Conservation (phyloP, 2,888 invertebrate genomes). For the Sinopyrophorus schimmeli region DNA sequence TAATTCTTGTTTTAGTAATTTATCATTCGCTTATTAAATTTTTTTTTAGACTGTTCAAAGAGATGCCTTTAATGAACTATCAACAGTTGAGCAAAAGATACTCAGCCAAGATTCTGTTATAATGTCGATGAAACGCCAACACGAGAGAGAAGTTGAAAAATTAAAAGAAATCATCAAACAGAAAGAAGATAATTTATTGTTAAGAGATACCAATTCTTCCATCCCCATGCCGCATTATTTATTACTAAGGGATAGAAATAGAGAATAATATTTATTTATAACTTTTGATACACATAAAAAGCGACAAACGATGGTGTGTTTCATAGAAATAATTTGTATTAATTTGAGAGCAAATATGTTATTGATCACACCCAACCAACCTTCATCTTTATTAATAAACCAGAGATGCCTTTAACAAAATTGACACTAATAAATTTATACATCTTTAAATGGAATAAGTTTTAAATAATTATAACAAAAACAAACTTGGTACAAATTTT, state of each 20-base stretch:
- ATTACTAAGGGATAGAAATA: constrained; percentile 50
- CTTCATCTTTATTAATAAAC: no score
- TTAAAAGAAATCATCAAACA: constrained; percentile 55
- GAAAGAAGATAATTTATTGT: constrained; percentile 53
- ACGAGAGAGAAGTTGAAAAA: constrained; percentile 55
- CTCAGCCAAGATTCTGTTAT: constrained; percentile 56
- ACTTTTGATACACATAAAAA: no score
- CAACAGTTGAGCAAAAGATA: constrained; percentile 58
- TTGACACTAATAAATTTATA: no score
- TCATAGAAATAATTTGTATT: no score
- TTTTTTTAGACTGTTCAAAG: constrained; percentile 57
- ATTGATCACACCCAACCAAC: no score
- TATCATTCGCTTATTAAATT: no score
- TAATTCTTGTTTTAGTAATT: constrained; percentile 19
- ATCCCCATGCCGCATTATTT: constrained; percentile 48
- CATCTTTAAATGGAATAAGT: no score
- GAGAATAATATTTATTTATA: constrained; percentile 22
- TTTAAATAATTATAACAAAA: no score
- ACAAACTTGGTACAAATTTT: no score
- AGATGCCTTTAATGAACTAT: constrained; percentile 59
- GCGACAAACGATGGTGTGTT: no score
- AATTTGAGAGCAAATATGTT: no score
- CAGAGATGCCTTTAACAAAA: no score
- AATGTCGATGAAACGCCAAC: constrained; percentile 56
- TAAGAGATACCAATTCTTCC: constrained; percentile 46